These are phyloP conservation scores for Spea hammondii DNA, from an alignment of 2,797 vertebrate genomes.

Conservation along the genomic window DNA sequence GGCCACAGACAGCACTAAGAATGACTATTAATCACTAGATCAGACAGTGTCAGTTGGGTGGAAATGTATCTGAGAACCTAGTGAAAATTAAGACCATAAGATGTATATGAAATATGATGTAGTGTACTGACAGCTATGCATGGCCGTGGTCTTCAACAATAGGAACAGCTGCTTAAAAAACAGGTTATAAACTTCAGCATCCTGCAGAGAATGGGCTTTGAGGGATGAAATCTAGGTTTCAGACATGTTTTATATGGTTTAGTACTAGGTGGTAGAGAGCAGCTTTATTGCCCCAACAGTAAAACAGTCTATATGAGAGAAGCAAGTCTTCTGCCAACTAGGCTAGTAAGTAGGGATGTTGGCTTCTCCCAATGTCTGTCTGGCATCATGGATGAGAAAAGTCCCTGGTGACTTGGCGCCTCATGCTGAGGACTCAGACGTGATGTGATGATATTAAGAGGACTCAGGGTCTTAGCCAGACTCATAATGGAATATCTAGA, in stretches of 20 bases:
- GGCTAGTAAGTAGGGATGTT: constrained; percentile 21
- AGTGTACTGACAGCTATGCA: constrained; percentile 6
- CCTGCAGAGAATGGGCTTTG: constrained; percentile 39
- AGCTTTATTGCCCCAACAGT: constrained; percentile 31
- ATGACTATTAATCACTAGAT: constrained; percentile 10
- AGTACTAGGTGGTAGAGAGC: constrained; percentile 38
- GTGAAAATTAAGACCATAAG: constrained; percentile 19
- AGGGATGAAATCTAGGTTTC: constrained; percentile 27
- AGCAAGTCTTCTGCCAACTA: constrained; percentile 35
- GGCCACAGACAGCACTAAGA: constrained; percentile 6
- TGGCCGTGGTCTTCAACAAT: constrained; percentile 1
- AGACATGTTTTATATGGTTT: constrained; percentile 40
- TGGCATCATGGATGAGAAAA: constrained; percentile 22
- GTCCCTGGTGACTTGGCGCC: constrained; percentile 34
- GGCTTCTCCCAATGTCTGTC: constrained; percentile 27
- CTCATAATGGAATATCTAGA: constrained; percentile 68
- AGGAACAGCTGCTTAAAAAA: constrained; percentile 40
- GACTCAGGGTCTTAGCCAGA: constrained; percentile 64
- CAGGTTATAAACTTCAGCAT: constrained; percentile 36
- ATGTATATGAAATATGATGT: background rate
- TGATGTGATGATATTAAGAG: constrained; percentile 38
- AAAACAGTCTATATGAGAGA: constrained; percentile 32
- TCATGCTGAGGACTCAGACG: constrained; percentile 28
- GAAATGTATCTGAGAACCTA: constrained; percentile 17
- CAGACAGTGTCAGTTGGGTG: constrained; percentile 31